Evolutionary conservation across 2,888 invertebrate genomes (phyloP).

Genomic region (Drosophila tripunctata): DNA sequence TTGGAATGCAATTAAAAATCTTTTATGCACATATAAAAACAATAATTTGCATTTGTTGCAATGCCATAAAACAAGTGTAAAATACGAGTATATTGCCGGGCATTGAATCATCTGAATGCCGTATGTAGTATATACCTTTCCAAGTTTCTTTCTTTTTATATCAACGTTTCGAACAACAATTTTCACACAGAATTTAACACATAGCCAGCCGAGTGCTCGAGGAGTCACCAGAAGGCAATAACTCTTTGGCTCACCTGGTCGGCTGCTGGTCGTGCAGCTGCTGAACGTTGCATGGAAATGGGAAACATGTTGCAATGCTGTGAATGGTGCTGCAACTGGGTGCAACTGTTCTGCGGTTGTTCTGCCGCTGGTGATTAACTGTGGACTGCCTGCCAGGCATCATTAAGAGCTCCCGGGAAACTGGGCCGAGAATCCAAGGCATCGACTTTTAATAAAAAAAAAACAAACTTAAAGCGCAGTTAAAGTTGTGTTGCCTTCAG

Average conservation of each 20-base stretch:
- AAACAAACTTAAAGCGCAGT: slow-evolving; percentile 64
- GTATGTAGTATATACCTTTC: not conserved
- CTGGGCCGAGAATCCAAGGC: slow-evolving; percentile 19
- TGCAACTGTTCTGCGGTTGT: slow-evolving; percentile 28
- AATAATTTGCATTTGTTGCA: slow-evolving; percentile 2
- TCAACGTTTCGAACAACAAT: slow-evolving; percentile 30
- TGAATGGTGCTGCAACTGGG: slow-evolving; percentile 3
- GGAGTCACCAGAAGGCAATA: slow-evolving; percentile 48
- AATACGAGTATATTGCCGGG: slow-evolving; percentile 5
- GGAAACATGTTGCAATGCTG: slow-evolving; percentile 24
- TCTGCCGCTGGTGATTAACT: slow-evolving; percentile 59
- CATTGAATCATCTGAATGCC: slow-evolving; percentile 25
- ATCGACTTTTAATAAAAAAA: slow-evolving; percentile 44
- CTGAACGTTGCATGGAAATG: slow-evolving; percentile 27
- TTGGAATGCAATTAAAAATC: slow-evolving; percentile 8
- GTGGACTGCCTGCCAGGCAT: slow-evolving; percentile 36
- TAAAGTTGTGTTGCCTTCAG: slow-evolving; percentile 55
- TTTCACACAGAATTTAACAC: slow-evolving; percentile 60
- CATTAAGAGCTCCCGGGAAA: slow-evolving; percentile 38
- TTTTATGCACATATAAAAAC: not conserved
- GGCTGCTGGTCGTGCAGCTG: slow-evolving; percentile 9
- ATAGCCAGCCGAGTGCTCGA: slow-evolving; percentile 31
- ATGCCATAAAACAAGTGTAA: slow-evolving; percentile 5
- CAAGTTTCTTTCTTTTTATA: not conserved
- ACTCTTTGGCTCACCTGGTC: slow-evolving; percentile 50